A percentile compares a stretch with the other conserved stretches of the same genome.
phyloP scores from a whole-genome alignment of 2,113 vertebrate genomes.

The Scopus umbretta region DNA sequence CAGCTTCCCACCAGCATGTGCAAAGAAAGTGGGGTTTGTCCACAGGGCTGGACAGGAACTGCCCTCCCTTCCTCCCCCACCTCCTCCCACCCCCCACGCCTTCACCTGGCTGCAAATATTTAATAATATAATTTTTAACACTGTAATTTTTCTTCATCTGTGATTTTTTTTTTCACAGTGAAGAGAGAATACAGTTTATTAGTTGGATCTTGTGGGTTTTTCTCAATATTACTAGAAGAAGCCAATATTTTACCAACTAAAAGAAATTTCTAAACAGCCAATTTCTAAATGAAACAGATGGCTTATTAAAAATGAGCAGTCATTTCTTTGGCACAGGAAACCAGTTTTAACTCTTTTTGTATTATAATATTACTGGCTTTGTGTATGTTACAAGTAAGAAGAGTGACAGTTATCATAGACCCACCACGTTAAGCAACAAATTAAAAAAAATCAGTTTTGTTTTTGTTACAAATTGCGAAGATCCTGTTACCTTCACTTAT shows the following conservation, averaged over 20 bases:
- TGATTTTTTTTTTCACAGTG: background rate
- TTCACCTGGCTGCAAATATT: background rate
- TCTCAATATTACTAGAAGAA: background rate
- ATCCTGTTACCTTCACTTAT: background rate
- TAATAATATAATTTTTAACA: background rate
- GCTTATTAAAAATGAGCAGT: slow-evolving; percentile 64
- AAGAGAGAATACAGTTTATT: slow-evolving; percentile 12
- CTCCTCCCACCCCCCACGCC: background rate
- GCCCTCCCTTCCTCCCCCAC: background rate
- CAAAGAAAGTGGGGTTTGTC: background rate
- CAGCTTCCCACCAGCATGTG: background rate
- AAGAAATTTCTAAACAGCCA: slow-evolving; percentile 47
- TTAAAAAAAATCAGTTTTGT: background rate
- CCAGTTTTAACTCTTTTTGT: background rate
- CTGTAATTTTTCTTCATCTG: background rate
- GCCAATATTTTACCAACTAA: slow-evolving; percentile 21
- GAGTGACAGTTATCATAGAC: background rate
- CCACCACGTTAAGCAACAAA: background rate
- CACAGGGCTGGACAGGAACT: background rate
- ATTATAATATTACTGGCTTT: slow-evolving; percentile 9
- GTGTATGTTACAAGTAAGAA: background rate
- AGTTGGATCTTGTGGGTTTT: background rate
- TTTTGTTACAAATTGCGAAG: background rate
- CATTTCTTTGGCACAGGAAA: slow-evolving; percentile 25
- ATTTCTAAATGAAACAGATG: slow-evolving; percentile 61